Percentiles rank a stretch among this genome's conserved stretches.
Conservation (phyloP, 2,888 invertebrate species). For the Chirona hameri region DNA sequence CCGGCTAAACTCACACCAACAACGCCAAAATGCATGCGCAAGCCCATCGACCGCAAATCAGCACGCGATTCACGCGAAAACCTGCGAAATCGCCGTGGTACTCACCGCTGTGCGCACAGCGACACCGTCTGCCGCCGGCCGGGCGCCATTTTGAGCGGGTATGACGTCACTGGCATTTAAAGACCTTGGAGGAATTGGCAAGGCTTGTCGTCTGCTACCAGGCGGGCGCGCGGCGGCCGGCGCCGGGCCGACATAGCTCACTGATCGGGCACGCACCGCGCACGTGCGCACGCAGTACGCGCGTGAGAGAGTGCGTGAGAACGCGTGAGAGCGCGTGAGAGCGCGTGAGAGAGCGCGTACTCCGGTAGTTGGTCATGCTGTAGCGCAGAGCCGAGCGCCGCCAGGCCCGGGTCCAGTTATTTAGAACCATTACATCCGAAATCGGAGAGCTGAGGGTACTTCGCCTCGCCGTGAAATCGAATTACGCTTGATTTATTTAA, state of each 20-base stretch:
- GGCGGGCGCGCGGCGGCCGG: not conserved
- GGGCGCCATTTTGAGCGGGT: not conserved
- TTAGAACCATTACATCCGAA: too few relatives aligned
- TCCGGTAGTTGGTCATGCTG: too few relatives aligned
- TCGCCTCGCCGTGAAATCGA: too few relatives aligned
- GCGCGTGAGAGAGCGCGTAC: too few relatives aligned
- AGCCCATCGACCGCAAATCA: not conserved
- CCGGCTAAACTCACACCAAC: not conserved
- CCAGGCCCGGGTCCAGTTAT: too few relatives aligned
- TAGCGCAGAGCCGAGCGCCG: too few relatives aligned
- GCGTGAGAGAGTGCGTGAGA: not conserved
- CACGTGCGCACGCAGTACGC: not conserved
- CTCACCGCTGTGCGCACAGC: not conserved
- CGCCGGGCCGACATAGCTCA: not conserved
- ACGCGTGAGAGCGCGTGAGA: too few relatives aligned
- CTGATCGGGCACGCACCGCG: not conserved
- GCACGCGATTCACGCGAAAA: not conserved
- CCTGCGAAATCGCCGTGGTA: not conserved
- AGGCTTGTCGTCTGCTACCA: slow-evolving; percentile 5
- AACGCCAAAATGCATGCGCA: not conserved
- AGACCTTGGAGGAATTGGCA: slow-evolving; percentile 9
- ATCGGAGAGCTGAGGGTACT: too few relatives aligned
- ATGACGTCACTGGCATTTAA: slow-evolving; percentile 7
- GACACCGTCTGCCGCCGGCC: not conserved
- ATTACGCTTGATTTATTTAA: too few relatives aligned